These are phyloP conservation scores for Nemoura dubitans DNA, from an alignment of 2,888 invertebrate species.

Conservation along the genomic window DNA sequence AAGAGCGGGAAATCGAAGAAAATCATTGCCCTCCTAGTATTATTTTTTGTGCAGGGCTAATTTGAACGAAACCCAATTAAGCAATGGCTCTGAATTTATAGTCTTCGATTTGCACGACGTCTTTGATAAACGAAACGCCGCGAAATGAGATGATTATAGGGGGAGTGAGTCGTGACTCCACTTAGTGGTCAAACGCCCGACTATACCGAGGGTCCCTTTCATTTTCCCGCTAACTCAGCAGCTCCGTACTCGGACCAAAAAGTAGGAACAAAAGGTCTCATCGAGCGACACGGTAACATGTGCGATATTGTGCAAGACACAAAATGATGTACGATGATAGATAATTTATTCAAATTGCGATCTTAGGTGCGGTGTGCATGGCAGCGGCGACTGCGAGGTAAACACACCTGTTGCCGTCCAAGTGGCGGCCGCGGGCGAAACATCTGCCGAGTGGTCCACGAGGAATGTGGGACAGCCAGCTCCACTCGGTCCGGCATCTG, in stretches of 20 bases:
- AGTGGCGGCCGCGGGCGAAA: slow-evolving; percentile 43
- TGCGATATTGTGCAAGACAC: background rate
- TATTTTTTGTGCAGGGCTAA: background rate
- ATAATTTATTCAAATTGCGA: slow-evolving; percentile 27
- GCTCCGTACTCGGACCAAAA: background rate
- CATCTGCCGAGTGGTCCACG: slow-evolving; percentile 43
- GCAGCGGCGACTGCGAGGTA: slow-evolving; percentile 34
- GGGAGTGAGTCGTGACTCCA: background rate
- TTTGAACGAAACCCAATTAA: background rate
- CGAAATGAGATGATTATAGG: background rate
- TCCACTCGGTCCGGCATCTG: background rate
- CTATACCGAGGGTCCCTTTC: too few relatives aligned
- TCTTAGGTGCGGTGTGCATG: slow-evolving; percentile 37
- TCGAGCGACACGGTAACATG: background rate
- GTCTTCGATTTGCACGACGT: background rate
- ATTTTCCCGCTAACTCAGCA: background rate
- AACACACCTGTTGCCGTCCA: slow-evolving; percentile 40
- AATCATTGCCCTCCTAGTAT: background rate
- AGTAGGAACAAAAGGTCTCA: too few relatives aligned
- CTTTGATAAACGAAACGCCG: background rate
- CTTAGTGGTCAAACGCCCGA: background rate
- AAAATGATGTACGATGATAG: background rate
- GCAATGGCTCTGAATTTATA: background rate
- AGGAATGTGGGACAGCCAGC: slow-evolving; percentile 45
- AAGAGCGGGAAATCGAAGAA: background rate